Percentiles rank a stretch among this genome's conserved stretches.
Evolutionary conservation across 2,797 vertebrate genomes (phyloP).

Genomic region (Dipus sagitta): DNA sequence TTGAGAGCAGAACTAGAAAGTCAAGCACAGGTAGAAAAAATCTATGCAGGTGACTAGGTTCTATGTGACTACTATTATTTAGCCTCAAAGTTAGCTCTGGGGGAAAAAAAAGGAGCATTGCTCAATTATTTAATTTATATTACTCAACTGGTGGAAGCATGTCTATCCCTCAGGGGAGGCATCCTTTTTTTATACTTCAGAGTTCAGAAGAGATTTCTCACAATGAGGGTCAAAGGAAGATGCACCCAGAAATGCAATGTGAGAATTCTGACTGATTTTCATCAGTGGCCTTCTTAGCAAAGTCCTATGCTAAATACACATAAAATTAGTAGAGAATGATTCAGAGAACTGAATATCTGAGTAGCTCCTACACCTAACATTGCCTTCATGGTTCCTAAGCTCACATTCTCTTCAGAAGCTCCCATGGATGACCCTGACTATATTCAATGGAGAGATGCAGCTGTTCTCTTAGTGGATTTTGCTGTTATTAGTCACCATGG

Average conservation of each 20-base stretch:
- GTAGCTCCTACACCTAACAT: background rate
- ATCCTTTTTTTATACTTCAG: background rate
- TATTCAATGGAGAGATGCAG: background rate
- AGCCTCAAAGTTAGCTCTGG: constrained; percentile 2
- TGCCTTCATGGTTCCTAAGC: background rate
- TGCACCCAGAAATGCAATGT: background rate
- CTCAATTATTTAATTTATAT: constrained; percentile 43
- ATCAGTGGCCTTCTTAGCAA: background rate
- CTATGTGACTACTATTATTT: background rate
- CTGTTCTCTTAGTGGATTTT: background rate
- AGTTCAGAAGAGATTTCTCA: constrained; percentile 43
- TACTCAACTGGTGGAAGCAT: background rate
- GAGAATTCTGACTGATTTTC: background rate
- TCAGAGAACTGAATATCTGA: background rate
- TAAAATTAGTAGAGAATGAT: background rate
- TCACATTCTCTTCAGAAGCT: background rate
- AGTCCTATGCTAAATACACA: background rate
- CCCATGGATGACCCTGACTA: background rate
- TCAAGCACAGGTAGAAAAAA: background rate
- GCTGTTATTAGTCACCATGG: background rate
- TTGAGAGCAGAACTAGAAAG: constrained; percentile 22
- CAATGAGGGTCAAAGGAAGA: background rate
- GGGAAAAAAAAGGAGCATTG: background rate
- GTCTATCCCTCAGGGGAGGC: constrained; percentile 1
- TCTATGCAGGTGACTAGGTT: background rate